Evolutionary conservation across 2,797 vertebrate genomes (phyloP).

Genomic region (Sebastes oblongus): DNA sequence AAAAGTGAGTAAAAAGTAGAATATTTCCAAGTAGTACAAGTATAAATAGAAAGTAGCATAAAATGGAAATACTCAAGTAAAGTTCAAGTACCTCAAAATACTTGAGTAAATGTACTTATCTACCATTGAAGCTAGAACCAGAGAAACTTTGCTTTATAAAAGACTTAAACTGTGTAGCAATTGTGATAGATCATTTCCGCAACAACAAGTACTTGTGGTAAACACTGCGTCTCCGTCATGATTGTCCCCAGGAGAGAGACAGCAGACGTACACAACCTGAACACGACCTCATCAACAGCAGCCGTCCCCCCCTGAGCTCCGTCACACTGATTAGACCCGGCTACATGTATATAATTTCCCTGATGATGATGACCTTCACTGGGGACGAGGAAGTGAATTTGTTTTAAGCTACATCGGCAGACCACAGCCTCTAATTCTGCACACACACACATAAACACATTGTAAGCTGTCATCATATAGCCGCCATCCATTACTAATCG

Average conservation of each 20-base stretch:
- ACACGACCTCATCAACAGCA: not conserved
- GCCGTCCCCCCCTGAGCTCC: not conserved
- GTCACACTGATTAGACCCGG: constrained; percentile 9
- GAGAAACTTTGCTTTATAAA: not conserved
- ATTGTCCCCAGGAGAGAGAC: not conserved
- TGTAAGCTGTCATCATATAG: too few relatives aligned
- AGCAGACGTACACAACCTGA: not conserved
- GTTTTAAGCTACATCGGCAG: not conserved
- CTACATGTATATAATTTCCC: not conserved
- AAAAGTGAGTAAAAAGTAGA: too few relatives aligned
- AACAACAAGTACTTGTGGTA: not conserved
- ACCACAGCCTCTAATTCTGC: not conserved
- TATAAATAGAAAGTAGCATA: too few relatives aligned
- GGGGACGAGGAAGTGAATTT: not conserved
- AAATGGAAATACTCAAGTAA: too few relatives aligned
- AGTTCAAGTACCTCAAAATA: too few relatives aligned
- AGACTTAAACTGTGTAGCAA: not conserved
- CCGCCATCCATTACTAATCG: not conserved
- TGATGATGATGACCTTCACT: constrained; percentile 31
- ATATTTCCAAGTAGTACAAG: too few relatives aligned
- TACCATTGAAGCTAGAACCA: not conserved
- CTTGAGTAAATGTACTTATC: too few relatives aligned
- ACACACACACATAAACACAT: not conserved
- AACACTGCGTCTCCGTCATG: not conserved
- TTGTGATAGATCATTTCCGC: not conserved